Percentiles rank a stretch among this genome's conserved stretches.
These are phyloP conservation scores for Panzeria rudis DNA, from an alignment of 2,888 invertebrate genomes.

Conservation along the genomic window DNA sequence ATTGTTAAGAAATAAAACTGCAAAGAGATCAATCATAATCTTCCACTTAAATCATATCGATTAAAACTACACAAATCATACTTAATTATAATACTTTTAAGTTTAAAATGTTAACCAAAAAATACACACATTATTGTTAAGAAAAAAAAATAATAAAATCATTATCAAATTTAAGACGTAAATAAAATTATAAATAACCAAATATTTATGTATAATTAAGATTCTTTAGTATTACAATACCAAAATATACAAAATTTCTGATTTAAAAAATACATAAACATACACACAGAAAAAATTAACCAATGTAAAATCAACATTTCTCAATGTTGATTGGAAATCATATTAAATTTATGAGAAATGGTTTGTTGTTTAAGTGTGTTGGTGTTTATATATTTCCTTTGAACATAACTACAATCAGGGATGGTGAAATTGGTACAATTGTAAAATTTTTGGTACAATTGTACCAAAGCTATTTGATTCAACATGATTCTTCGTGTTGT, in stretches of 20 bases:
- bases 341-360: too few relatives aligned
- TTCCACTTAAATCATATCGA: constrained; percentile 33
- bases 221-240: neutral
- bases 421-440: too few relatives aligned
- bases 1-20: neutral
- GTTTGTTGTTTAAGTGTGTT: too few relatives aligned
- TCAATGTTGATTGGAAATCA: too few relatives aligned
- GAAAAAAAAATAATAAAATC: neutral
- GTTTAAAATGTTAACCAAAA: constrained; percentile 22
- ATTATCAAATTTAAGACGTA: constrained; percentile 4
- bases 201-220: constrained; percentile 14
- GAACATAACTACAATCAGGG: too few relatives aligned
- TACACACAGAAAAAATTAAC: neutral
- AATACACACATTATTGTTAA: constrained; percentile 5
- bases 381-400: too few relatives aligned
- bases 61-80: constrained; percentile 21
- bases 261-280: neutral
- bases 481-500: too few relatives aligned
- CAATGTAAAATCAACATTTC: too few relatives aligned
- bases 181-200: constrained; percentile 9
- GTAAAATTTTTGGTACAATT: too few relatives aligned
- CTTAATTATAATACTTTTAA: constrained; percentile 8
- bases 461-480: too few relatives aligned
- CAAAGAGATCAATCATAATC: neutral
- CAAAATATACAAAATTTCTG: neutral